A percentile compares a stretch with the other conserved stretches of the same genome.
phyloP scores from a whole-genome alignment of 2,113 vertebrate genomes.

The Proterorhinus semilunaris region DNA sequence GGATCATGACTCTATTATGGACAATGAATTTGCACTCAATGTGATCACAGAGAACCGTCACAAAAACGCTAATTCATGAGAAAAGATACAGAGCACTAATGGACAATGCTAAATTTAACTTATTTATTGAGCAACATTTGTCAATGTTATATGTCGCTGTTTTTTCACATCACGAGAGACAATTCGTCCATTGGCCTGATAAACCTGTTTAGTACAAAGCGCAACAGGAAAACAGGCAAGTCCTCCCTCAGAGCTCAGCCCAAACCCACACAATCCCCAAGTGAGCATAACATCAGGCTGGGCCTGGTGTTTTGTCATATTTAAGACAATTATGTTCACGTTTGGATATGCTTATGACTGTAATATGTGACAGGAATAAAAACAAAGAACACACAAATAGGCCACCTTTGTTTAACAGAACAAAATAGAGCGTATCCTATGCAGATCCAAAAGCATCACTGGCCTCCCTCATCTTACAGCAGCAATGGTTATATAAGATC shows the following conservation, averaged over 20 bases:
- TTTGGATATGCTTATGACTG: neutral
- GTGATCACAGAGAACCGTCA: constrained; percentile 31
- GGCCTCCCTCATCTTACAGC: constrained; percentile 60
- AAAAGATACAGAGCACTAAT: constrained; percentile 5
- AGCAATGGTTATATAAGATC: constrained; percentile 63
- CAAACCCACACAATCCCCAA: constrained; percentile 12
- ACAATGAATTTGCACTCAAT: constrained; percentile 42
- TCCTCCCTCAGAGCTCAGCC: constrained; percentile 12
- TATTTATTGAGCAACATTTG: constrained; percentile 55
- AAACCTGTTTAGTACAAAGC: constrained; percentile 50
- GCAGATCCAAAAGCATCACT: constrained; percentile 56
- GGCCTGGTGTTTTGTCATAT: constrained; percentile 10
- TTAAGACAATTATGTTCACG: constrained; percentile 20
- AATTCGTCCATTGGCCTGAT: constrained; percentile 31
- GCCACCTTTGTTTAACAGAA: constrained; percentile 30
- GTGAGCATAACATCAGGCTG: constrained; percentile 41
- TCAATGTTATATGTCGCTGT: constrained; percentile 5
- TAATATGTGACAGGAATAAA: neutral
- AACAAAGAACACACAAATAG: neutral
- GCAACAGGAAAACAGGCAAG: constrained; percentile 27
- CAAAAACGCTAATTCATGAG: constrained; percentile 11
- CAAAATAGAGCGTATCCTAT: constrained; percentile 48
- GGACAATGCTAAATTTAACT: neutral
- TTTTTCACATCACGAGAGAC: constrained; percentile 9
- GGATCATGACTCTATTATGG: constrained; percentile 22